Base-by-base conservation (phyloP, 2,888 invertebrate species). In the Brachyptera risi region DNA sequence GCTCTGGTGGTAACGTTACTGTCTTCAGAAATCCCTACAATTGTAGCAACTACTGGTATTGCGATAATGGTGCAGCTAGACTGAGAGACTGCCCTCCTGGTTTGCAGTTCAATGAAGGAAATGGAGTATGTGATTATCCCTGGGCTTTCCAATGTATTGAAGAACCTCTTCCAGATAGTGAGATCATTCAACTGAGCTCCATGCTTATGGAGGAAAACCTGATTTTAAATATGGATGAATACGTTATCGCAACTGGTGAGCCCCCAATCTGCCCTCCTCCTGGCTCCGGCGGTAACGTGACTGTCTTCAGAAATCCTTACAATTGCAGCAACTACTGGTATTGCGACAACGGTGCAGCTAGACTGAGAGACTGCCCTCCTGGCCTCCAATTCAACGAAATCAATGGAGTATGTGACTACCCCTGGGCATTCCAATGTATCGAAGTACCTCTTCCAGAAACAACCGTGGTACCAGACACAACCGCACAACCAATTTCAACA, bases 281-380 rank as follows among this genome's bases (percentile, higher is more conserved):
- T 21, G 31, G 11, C 15, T 17, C 1, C 9, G 27, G 23, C 37
- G 38, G 37, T 23, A 37, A 59, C 35, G 50, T 44, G 17, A 37
- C 44, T 31, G 31, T 27, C 27, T 42, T 21, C n/a, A 47, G 19
- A 15, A 35, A 51, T 19, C 17, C 35, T 17, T 26, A 51, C 51
- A 31, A 51, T 15, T 60, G 61, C 26, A 35, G 21, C 2, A 37
- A 31, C 21, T 61, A 44, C 51, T 61, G 59, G 37, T 21, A 35
- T 3, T 61, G 61, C n/a, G 40, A 61, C 58, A 58, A 35, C 23
- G 58, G 58, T 23, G 58, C 7, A 21, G 44, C 58, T 5, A 17
- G 17, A 13, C 44, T 44, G 21, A 19, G 37, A 13, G 15, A 42
- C 5, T 58, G 58, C 24, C 40, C 31, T 5, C 31, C 31, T 7